phyloP scores from a whole-genome alignment of 2,113 vertebrate species.

The Carlito syrichta region DNA sequence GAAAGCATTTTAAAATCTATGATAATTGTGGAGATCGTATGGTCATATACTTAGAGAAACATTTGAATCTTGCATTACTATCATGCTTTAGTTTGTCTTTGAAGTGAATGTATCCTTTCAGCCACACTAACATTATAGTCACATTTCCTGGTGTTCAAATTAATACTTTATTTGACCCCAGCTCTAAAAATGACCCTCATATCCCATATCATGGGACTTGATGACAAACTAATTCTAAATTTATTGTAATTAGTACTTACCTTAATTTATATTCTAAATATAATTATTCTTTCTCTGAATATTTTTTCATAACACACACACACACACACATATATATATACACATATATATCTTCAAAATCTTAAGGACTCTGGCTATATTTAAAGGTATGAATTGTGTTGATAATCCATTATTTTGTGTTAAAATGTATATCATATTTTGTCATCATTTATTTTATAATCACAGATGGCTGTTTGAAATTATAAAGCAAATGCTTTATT shows the following conservation, averaged over 20 bases:
- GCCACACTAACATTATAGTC: background rate
- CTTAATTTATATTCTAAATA: background rate
- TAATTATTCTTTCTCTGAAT: background rate
- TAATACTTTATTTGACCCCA: background rate
- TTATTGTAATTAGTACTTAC: background rate
- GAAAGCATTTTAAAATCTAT: background rate
- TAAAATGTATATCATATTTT: conserved; percentile 2
- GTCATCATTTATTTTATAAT: background rate
- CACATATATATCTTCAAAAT: background rate
- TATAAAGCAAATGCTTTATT: background rate
- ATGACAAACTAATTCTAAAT: background rate
- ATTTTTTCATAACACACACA: background rate
- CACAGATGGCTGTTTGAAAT: background rate
- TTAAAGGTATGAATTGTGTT: background rate
- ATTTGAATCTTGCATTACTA: background rate
- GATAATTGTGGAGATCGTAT: background rate
- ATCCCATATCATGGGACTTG: background rate
- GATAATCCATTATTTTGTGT: background rate
- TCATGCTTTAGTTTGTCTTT: background rate
- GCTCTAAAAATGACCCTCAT: background rate
- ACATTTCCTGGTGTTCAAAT: background rate
- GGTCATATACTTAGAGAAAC: background rate
- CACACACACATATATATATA: too few relatives aligned
- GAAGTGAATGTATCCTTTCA: background rate
- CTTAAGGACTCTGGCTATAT: background rate